Evolutionary conservation across 2,797 vertebrate species (phyloP).

Genomic region (Argya squamiceps): DNA sequence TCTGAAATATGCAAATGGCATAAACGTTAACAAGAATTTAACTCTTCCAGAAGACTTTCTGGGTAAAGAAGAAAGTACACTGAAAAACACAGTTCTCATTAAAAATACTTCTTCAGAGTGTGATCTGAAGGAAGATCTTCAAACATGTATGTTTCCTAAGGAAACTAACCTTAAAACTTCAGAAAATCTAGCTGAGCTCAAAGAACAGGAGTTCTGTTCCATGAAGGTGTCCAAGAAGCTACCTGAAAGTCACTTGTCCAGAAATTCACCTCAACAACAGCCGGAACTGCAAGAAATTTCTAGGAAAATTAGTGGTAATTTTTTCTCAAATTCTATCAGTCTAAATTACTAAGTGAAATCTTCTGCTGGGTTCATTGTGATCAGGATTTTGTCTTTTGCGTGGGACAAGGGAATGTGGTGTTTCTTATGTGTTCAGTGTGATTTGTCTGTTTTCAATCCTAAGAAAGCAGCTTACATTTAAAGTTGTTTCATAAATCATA

Average conservation of each 20-base stretch:
- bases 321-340: not conserved
- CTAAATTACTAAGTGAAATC: not conserved
- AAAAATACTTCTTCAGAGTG: slow-evolving; percentile 74
- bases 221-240: slow-evolving; percentile 78
- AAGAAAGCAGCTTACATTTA: not conserved
- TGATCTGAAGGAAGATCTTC: slow-evolving; percentile 74
- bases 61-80: slow-evolving; percentile 76
- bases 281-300: slow-evolving; percentile 71
- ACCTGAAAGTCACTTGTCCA: slow-evolving; percentile 74
- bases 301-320: slow-evolving; percentile 77
- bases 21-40: slow-evolving; percentile 73
- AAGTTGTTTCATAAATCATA: not conserved
- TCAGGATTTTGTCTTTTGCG: not conserved
- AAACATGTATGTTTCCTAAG: slow-evolving; percentile 95
- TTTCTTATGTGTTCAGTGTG: not conserved
- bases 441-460: not conserved
- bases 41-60: slow-evolving; percentile 70
- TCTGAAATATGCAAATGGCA: slow-evolving; percentile 71
- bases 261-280: slow-evolving; percentile 72
- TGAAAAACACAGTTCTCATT: slow-evolving; percentile 71
- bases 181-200: slow-evolving; percentile 78
- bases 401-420: not conserved
- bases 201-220: slow-evolving; percentile 80
- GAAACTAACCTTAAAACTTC: slow-evolving; percentile 89
- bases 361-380: not conserved